phyloP scores from a whole-genome alignment of 2,113 vertebrate genomes.

The Lampris megalopsis region DNA sequence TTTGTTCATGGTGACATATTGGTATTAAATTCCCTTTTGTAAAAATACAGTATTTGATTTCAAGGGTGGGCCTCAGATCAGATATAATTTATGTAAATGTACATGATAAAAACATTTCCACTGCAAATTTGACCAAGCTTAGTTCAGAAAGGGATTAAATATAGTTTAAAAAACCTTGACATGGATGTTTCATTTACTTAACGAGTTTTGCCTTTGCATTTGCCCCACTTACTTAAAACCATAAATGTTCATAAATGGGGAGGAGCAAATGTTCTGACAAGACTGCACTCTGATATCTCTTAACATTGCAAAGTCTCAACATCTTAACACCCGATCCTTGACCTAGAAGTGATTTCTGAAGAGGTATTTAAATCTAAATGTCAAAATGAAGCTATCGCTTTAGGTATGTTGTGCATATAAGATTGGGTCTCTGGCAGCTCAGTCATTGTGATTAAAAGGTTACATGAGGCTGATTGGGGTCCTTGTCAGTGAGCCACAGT shows the following conservation, averaged over 20 bases:
- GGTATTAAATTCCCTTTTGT: background rate
- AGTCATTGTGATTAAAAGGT: background rate
- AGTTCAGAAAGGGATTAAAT: background rate
- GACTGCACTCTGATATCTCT: background rate
- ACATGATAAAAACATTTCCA: background rate
- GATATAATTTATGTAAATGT: no score
- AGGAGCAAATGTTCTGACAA: background rate
- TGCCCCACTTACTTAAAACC: constrained; percentile 2
- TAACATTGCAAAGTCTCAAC: constrained; percentile 5
- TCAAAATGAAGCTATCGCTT: background rate
- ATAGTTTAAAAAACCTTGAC: background rate
- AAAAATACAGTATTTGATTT: background rate
- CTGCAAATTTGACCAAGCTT: background rate
- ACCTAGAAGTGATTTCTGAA: background rate
- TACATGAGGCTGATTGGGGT: background rate
- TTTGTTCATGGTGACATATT: background rate
- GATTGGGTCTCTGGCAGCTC: background rate
- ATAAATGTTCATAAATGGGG: background rate
- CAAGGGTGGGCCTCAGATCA: background rate
- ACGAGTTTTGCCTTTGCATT: background rate
- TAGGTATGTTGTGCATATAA: background rate
- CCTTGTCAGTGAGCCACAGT: constrained; percentile 17
- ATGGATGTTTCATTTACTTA: background rate
- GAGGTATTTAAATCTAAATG: background rate
- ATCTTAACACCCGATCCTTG: background rate